phyloP scores from a whole-genome alignment of 2,113 vertebrate genomes.

The Coracopsis vasa region DNA sequence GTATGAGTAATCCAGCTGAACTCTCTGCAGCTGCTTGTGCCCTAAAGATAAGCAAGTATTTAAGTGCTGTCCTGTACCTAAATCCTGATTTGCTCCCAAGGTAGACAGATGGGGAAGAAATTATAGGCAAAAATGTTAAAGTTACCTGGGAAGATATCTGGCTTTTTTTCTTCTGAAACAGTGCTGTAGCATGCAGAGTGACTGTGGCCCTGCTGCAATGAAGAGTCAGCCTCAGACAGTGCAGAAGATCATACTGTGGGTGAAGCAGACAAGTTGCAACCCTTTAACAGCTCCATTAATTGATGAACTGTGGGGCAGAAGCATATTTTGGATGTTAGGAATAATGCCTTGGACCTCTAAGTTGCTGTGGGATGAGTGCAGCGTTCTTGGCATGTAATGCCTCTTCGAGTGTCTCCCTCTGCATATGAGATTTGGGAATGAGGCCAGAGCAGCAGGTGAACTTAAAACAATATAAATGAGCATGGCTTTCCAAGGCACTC shows the following conservation, averaged over 20 bases:
- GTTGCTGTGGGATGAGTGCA: fast-evolving
- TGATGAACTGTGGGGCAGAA: not conserved
- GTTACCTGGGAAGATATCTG: not conserved
- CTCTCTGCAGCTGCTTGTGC: not conserved
- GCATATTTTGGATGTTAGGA: not conserved
- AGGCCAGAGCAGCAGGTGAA: not conserved
- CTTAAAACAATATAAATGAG: not conserved
- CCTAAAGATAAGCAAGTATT: not conserved
- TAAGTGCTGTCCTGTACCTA: not conserved
- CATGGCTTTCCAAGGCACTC: not conserved
- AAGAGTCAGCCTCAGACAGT: not conserved
- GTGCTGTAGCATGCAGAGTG: not conserved
- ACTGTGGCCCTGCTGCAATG: not conserved
- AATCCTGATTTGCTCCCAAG: not conserved
- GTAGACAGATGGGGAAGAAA: not conserved
- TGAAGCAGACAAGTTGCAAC: not conserved
- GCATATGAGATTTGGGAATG: not conserved
- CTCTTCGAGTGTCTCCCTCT: not conserved
- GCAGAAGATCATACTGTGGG: not conserved
- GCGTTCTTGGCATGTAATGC: fast-evolving
- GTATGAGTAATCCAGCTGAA: conserved; percentile 49
- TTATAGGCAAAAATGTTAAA: not conserved
- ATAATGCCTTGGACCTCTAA: fast-evolving
- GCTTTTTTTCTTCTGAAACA: not conserved
- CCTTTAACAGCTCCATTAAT: not conserved